Evolutionary conservation across 2,797 vertebrate species (phyloP), one percentile per base, ranked within the genome.

Genomic region (Ctenosaura bakeri): DNA sequence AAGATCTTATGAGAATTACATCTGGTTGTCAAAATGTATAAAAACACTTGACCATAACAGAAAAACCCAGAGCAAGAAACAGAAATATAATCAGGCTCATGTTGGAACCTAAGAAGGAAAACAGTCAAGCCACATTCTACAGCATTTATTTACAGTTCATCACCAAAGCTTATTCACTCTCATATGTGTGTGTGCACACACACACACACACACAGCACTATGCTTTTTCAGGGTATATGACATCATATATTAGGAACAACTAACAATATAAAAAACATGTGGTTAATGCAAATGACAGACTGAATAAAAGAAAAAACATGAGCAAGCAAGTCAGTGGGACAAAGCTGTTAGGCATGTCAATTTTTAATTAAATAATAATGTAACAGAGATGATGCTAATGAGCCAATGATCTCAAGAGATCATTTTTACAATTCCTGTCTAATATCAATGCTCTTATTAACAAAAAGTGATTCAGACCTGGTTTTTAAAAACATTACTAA

Each of bases 341-440:
- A 97, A 94, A 95, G 83, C 88, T 95, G 88, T 91, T 96, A 95
- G 78, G 90, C 73, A 92, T 93, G 91, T 91, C 93, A 95, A 91
- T 93, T 97, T 96, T 95, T 95, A 96, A 96, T 95, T 96, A 1
- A 94, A 96, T 96, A 96, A 95, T 86, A 66, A 86, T 80, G 78
- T 94, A 94, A 90, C 83, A 95, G 93, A 94, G 91, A 95, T 92
- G 92, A 96, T 90, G 92, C 88, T 97, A 97, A 97, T 92, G 94
- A 97, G 92, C 83, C 78, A 1, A 94, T 95, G 93, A 93, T 94
- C 92, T 77, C 93, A 74, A 20, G 83, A 95, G 94, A 94, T 62
- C 32, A 93, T 74, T 92, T 94, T 85, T 86, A 91, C 35, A 91
- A 59, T 93, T 90, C 91, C 88, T 93, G 92, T 76, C 59, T 87